phyloP scores from a whole-genome alignment of 2,113 vertebrate genomes.

The Chrysemys picta region DNA sequence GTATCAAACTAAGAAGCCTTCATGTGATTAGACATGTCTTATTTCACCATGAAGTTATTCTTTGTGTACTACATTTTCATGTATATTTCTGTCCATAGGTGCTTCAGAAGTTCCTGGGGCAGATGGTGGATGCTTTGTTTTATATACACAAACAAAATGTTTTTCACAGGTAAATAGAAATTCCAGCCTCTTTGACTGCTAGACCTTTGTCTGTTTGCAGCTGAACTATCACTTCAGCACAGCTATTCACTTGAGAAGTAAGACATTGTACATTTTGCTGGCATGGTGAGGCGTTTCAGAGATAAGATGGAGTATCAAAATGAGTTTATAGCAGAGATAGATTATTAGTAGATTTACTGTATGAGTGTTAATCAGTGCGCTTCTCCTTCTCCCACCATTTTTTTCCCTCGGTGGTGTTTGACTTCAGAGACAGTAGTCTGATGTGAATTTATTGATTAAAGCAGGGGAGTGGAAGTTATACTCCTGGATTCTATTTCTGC shows the following conservation, averaged over 20 bases:
- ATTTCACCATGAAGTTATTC: background rate
- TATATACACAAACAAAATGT: slow-evolving; percentile 78
- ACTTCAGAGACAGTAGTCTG: background rate
- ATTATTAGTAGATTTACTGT: background rate
- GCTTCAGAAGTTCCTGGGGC: slow-evolving; percentile 75
- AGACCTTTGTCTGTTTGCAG: background rate
- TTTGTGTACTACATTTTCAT: background rate
- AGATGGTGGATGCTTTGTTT: slow-evolving; percentile 80
- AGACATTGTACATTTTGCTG: background rate
- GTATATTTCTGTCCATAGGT: slow-evolving; percentile 63
- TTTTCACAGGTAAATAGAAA: slow-evolving; percentile 78
- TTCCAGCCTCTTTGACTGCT: background rate
- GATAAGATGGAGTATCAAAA: background rate
- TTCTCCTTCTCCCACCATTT: background rate
- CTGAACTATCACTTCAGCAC: background rate
- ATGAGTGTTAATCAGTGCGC: background rate
- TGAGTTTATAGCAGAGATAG: background rate
- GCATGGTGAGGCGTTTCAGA: background rate
- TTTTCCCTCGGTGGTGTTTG: background rate
- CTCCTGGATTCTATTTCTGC: background rate
- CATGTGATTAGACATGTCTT: background rate
- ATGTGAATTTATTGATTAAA: background rate
- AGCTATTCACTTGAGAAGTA: background rate
- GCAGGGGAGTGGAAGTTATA: background rate
- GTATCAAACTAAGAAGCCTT: background rate